Conservation (phyloP, 1,140 invertebrate genomes). For the Radopholus similis region DNA sequence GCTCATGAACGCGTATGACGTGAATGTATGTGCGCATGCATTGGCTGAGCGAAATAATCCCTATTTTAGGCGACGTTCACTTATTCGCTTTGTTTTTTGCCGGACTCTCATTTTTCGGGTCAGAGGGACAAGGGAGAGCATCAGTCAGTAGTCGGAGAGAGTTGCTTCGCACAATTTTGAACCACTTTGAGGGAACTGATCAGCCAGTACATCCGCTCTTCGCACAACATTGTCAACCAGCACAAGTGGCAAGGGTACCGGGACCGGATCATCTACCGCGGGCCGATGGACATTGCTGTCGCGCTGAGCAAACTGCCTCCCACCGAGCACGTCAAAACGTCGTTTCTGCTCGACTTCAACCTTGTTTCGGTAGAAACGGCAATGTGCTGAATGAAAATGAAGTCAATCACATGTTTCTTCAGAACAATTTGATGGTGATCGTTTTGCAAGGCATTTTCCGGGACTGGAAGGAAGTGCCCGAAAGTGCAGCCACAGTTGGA, state of each 20-base stretch:
- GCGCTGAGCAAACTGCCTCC: constrained; percentile 29
- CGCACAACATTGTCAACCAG: constrained; percentile 39
- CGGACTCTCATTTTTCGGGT: background rate
- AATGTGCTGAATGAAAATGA: background rate
- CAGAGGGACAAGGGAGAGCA: constrained; percentile 14
- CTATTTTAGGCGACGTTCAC: constrained; percentile 41
- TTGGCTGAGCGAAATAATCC: constrained; percentile 8
- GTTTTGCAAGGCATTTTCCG: constrained; percentile 41
- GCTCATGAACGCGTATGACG: constrained; percentile 38
- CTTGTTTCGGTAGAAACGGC: constrained; percentile 14
- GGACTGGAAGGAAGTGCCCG: constrained; percentile 31
- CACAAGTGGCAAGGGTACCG: constrained; percentile 42
- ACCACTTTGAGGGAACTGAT: constrained; percentile 29
- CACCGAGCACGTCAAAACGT: constrained; percentile 39
- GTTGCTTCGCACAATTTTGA: background rate
- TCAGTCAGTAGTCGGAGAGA: constrained; percentile 15
- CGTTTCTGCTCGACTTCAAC: constrained; percentile 41
- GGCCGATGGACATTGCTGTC: constrained; percentile 43
- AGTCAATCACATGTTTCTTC: constrained; percentile 3
- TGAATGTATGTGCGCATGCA: constrained; percentile 16
- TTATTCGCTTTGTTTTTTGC: constrained; percentile 27
- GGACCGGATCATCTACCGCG: constrained; percentile 37
- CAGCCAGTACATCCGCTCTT: constrained; percentile 25
- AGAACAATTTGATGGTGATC: constrained; percentile 36
- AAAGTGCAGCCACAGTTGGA: background rate